A percentile compares a stretch with the other conserved stretches of the same genome.
Evolutionary conservation across 2,113 vertebrate species (phyloP).

Genomic region (Lepus europaeus): DNA sequence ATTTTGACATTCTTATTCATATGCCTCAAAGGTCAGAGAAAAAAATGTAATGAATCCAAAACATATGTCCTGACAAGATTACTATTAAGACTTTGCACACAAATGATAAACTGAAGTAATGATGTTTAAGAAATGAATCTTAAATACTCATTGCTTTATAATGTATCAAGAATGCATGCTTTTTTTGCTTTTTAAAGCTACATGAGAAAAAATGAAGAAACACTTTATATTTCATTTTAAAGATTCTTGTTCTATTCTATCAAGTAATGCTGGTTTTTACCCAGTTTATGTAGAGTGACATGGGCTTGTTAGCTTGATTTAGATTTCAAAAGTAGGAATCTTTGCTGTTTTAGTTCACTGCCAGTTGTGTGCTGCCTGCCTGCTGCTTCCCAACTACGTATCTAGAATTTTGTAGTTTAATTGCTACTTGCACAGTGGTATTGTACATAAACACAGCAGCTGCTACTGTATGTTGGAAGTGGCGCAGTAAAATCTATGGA

Average conservation of each 20-base stretch:
- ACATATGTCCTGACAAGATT: neutral
- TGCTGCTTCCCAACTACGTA: constrained; percentile 78
- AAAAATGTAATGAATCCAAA: constrained; percentile 27
- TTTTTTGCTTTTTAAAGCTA: neutral
- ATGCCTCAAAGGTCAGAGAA: neutral
- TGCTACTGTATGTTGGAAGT: constrained; percentile 82
- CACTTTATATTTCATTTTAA: neutral
- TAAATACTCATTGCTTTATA: constrained; percentile 32
- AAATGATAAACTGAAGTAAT: neutral
- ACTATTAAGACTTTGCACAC: neutral
- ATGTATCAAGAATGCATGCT: neutral
- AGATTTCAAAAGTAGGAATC: constrained; percentile 69
- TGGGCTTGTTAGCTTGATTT: constrained; percentile 72
- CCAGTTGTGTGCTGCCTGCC: constrained; percentile 80
- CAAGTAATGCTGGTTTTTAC: constrained; percentile 22
- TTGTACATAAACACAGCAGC: constrained; percentile 86
- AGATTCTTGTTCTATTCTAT: neutral
- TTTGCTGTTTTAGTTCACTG: constrained; percentile 70
- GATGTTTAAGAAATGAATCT: neutral
- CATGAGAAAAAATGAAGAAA: neutral
- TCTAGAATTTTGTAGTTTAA: constrained; percentile 84
- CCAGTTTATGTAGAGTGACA: constrained; percentile 40
- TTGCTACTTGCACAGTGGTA: constrained; percentile 84
- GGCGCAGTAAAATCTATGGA: constrained; percentile 85
- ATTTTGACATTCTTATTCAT: constrained; percentile 12